Base-by-base conservation (phyloP, 2,888 invertebrate species). In the Lepidocyrtoides sp. region DNA sequence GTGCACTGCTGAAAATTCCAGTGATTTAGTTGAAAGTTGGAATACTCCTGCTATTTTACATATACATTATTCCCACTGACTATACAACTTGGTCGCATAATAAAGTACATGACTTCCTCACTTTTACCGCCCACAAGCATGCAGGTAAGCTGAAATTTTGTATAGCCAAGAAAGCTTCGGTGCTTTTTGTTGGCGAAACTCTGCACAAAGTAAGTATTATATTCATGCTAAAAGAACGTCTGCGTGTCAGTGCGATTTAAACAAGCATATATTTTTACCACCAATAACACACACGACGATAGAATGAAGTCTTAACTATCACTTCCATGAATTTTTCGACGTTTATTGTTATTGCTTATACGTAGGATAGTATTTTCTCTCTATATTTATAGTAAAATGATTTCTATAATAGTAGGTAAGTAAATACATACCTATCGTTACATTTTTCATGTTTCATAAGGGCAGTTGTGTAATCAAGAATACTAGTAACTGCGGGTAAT, bases 11-110 rank as follows among this genome's bases (percentile, higher is more conserved):
- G 72, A 72, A 66, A 17, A 44, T 12, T 23, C 32, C 29, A 41
- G 20, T 72, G 72, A 72, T 72, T 72, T 72, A 72, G 44, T 72
- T 41, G 44, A 44, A n/a, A n/a, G n/a, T n/a, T n/a, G n/a, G 72
- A 72, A 14, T 44, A 72, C 41, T 72, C 44, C 72, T 23, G 44
- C 72, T 44, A 72, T 72, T 72, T 72, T 41, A 23, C 72, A 72
- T 44, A 20, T 44, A 20, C 14, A 7, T 72, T 23, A n/a, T n/a
- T 12, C 44, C 32, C 12, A 7, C 44, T 44, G 44, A 72, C 32
- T 14, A 32, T 69, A 36, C n/a, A n/a, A n/a, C n/a, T n/a, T n/a
- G n/a, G n/a, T n/a, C n/a, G n/a, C n/a, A n/a, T n/a, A n/a, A 63
- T 29, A 63, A 29, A 63, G 29, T 2, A 10, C 29, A n/a, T n/a